Evolutionary conservation across 2,113 vertebrate species (phyloP), one percentile per base, ranked within the genome.

Genomic region (Pseudorasbora parva): DNA sequence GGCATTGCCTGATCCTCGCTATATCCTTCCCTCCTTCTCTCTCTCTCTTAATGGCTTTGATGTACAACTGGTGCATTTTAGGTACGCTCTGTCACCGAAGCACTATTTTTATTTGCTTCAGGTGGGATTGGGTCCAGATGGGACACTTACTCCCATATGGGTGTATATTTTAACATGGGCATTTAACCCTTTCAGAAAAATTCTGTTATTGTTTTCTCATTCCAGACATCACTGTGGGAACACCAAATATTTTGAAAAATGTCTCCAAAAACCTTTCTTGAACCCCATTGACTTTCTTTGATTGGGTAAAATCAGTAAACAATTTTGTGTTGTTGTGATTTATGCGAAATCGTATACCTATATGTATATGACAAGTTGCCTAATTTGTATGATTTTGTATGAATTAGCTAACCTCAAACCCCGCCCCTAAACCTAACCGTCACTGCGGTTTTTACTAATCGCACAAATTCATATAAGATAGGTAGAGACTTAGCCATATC

Each of bases 41-140:
- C 23, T 27, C 30, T 79, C 37, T 80, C 14, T 66, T 1, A 1
- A 19, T 15, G 71, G 57, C 86, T 92, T 90, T 91, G 86, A 90
- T 89, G 72, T 80, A 75, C 68, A 64, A 78, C 84, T 89, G 87
- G 51, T 85, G 23, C 57, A 79, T 69, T 85, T 73, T 84, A 87
- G 71, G 86, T 75, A 82, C 74, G 4, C 43, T 72, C 88, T 82
- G 86, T 88, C 79, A 86, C 68, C 12, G 43, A 66, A 78, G n/a
- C 73, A 82, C 89, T 92, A 89, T 92, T 92, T 93, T 91, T 90
- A 88, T 92, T 90, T 68, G 49, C 79, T 81, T 87, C 86, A 91
- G 89, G 88, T 92, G 88, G 89, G 84, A 92, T 91, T 92, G 82
- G 88, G 91, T 90, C 90, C 93, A 94, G 92, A 92, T 93, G 91